Percentiles rank a stretch among this genome's conserved stretches.
phyloP scores from a whole-genome alignment of 1,140 invertebrate species.

The Ceratina japonica region DNA sequence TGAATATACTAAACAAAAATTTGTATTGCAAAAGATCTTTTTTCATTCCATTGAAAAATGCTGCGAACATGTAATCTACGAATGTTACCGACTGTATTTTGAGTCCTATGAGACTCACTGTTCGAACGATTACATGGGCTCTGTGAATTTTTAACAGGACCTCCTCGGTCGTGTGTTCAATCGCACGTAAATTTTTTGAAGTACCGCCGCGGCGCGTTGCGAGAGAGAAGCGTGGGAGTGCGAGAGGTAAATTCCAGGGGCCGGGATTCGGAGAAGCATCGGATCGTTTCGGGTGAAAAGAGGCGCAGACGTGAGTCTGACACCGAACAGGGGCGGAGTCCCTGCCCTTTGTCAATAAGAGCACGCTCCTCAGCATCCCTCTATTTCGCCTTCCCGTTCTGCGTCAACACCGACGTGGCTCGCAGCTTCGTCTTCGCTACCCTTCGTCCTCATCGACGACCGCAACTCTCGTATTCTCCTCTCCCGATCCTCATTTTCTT shows the following conservation, averaged over 20 bases:
- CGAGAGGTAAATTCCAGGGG: constrained; percentile 6
- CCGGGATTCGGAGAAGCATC: neutral
- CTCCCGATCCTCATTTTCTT: neutral
- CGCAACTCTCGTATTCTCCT: neutral
- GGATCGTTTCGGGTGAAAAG: neutral
- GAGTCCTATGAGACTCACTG: too few species aligned
- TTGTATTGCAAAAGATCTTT: too few species aligned
- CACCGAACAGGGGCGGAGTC: constrained; percentile 44
- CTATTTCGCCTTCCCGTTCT: constrained; percentile 16
- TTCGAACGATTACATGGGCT: too few species aligned
- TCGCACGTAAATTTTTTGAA: neutral
- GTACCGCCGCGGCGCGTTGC: neutral
- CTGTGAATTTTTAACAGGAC: too few species aligned
- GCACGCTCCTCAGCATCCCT: constrained; percentile 29
- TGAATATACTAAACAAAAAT: too few species aligned
- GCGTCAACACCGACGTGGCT: neutral
- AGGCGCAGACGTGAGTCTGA: constrained; percentile 43
- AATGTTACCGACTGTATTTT: too few species aligned
- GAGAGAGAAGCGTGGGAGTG: neutral
- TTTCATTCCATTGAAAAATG: too few species aligned
- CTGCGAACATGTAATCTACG: too few species aligned
- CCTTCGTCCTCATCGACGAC: constrained; percentile 8
- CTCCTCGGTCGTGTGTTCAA: too few species aligned
- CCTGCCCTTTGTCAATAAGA: constrained; percentile 43
- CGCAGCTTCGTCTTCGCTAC: constrained; percentile 16